phyloP scores from a whole-genome alignment of 2,888 invertebrate species.

The Apamea crenata region DNA sequence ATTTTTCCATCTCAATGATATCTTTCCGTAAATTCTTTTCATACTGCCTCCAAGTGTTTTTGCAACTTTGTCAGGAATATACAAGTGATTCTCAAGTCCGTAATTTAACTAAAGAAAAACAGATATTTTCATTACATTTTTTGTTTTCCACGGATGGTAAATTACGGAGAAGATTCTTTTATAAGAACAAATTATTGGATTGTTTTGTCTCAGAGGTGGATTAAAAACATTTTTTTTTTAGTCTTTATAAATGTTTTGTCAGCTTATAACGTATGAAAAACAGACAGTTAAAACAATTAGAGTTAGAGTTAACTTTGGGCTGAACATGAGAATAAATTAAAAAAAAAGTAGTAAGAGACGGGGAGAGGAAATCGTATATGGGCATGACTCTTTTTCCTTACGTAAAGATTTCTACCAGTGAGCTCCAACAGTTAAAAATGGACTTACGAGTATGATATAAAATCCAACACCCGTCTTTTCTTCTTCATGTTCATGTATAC shows the following conservation, averaged over 20 bases:
- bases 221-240: background rate
- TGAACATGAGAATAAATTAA: background rate
- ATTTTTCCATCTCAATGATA: constrained; percentile 36
- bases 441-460: background rate
- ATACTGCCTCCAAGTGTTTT: constrained; percentile 23
- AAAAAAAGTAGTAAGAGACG: background rate
- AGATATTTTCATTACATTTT: constrained; percentile 8
- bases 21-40: constrained; percentile 38
- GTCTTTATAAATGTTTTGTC: background rate
- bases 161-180: background rate
- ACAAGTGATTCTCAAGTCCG: constrained; percentile 21
- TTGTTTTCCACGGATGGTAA: constrained; percentile 17
- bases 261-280: background rate
- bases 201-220: background rate
- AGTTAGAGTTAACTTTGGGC: background rate
- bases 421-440: no score
- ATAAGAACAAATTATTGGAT: constrained; percentile 4
- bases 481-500: background rate
- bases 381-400: no score
- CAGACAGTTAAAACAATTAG: background rate
- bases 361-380: no score
- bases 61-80: constrained; percentile 18
- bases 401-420: no score
- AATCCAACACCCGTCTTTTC: background rate
- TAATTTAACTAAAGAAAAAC: constrained; percentile 33